Base-by-base conservation (phyloP, 2,797 vertebrate genomes). In the Sebastes iracundus region DNA sequence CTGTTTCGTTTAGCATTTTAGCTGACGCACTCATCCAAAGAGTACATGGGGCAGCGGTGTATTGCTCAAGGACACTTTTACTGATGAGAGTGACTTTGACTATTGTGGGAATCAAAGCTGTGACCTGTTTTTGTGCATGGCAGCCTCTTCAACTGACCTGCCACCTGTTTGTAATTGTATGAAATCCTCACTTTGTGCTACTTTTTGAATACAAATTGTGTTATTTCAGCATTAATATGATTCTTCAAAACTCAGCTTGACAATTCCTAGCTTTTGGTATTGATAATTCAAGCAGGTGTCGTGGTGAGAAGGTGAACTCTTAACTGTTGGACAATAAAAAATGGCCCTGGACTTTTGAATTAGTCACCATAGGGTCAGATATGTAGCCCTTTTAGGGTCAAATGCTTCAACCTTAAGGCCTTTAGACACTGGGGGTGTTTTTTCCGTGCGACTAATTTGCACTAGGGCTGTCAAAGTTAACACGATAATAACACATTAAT, bases 11-110 rank as follows among this genome's bases (percentile, higher is more conserved):
- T 49, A 2, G 22, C 1, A 3, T 18, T 79, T 74, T 25, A 12
- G 32, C 4, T 23, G 14, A 61, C 28, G 0, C 38, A 4, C 27
- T 66, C 27, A 46, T 32, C 52, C 5, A 46, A 16, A 35, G 0
- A 35, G 1, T 16, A 7, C 18, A 23, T 0, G 2, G 2, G 18
- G 32, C 16, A 6, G 2, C 0, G 30, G 9, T 63, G 53, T 5
- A 0, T 35, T 14, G 25, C 49, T 75, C 55, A 22, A 61, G 74
- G 77, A 60, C 61, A 3, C 25, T 25, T 60, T 7, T 1, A 23
- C 30, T 61, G 10, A 72, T 18, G 5, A 13, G 20, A 30, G 16
- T 4, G 13, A 67, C 14, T 33, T 56, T 16, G 32, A 28, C 32
- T 49, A 0, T 18, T n/a, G 32, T 59, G 22, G 12, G n/a, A 75